phyloP scores from a whole-genome alignment of 2,888 invertebrate genomes.

The Idaea dimidiata region DNA sequence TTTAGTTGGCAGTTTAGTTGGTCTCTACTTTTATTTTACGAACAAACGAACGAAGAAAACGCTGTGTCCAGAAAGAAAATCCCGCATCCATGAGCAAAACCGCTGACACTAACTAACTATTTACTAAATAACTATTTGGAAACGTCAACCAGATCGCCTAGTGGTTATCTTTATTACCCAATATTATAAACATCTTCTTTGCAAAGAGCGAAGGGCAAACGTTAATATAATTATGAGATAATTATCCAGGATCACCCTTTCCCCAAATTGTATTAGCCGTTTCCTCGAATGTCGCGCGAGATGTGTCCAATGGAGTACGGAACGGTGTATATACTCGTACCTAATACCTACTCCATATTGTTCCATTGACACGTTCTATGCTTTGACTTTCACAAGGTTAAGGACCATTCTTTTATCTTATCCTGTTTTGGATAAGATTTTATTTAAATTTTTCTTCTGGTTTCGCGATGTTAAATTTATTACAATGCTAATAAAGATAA shows the following conservation, averaged over 20 bases:
- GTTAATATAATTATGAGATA: conserved; percentile 30
- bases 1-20: too few relatives aligned
- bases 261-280: conserved; percentile 27
- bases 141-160: background rate
- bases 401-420: background rate
- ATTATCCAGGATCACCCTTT: conserved; percentile 39
- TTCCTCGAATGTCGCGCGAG: conserved; percentile 27
- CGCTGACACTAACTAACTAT: too few relatives aligned
- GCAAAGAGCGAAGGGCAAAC: conserved; percentile 19
- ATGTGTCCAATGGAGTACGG: conserved; percentile 23
- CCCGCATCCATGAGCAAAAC: too few relatives aligned
- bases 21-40: too few relatives aligned
- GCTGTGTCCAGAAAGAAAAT: too few relatives aligned
- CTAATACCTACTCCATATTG: conserved; percentile 19
- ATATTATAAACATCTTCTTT: conserved; percentile 6
- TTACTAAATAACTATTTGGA: too few relatives aligned
- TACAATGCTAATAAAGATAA: too few relatives aligned
- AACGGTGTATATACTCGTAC: conserved; percentile 32
- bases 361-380: background rate
- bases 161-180: background rate
- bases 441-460: too few relatives aligned
- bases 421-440: background rate
- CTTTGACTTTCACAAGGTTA: background rate
- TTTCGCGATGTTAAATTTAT: too few relatives aligned
- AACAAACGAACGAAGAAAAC: too few relatives aligned